Evolutionary conservation across 2,888 invertebrate genomes (phyloP), one percentile per base, ranked within the genome.

Genomic region (Pyrgus malvae): DNA sequence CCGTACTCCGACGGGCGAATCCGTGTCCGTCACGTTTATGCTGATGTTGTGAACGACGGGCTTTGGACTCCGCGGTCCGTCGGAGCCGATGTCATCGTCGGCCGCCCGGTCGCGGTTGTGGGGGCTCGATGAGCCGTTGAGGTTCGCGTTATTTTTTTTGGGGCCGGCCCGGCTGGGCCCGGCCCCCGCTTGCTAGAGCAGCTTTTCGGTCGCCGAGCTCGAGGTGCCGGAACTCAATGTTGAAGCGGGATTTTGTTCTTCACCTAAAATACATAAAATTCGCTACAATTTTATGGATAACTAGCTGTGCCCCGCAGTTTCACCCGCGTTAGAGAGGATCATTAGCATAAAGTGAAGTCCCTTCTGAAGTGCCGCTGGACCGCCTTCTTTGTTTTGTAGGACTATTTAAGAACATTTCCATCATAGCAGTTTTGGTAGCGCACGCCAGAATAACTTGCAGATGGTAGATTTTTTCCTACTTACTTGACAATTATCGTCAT

Each of bases 151-250:
- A 66, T 84, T 83, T 81, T 88, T 88, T 72, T 66, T 80, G 88
- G 89, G 89, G 89, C 89, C 88, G 89, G 89, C 80, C 88, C 88
- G 74, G 64, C 80, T 91, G 65, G 88, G 83, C 91, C 93, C 93
- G 92, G 92, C 92, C 86, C 91, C 92, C 91, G 90, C 91, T 90
- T 91, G 94, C 94, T 94, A 95, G 92, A 95, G 94, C 80, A 94
- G 91, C 87, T 94, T 94, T 80, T 94, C 94, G 66, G 93, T 93
- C 64, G 92, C 93, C 71, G 94, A 93, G 85, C 93, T 94, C 62
- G 93, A 93, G 62, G 94, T 94, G 71, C 91, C 92, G 69, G 93
- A 93, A 82, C 92, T 92, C 76, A 92, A 83, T 68, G 92, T 91
- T 59, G 90, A 91, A 73, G 91, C 91, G 60, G 89, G 90, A 76